phyloP scores from a whole-genome alignment of 1,140 invertebrate genomes.

The Kradibia gibbosae region DNA sequence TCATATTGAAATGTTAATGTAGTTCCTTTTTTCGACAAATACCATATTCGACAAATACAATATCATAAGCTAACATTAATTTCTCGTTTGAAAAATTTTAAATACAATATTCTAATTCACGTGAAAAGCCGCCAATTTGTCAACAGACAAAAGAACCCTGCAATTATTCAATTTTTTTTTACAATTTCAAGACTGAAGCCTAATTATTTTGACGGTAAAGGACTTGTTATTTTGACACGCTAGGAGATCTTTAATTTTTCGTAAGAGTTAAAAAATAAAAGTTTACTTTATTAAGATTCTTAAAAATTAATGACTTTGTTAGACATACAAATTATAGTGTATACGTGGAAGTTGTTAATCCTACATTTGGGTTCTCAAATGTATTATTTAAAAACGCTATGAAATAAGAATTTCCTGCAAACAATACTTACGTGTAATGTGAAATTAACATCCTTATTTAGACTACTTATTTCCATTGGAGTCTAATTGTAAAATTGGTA shows the following conservation, averaged over 20 bases:
- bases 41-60: too few species aligned
- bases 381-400: background rate
- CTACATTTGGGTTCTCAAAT: background rate
- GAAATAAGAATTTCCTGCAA: background rate
- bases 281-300: conserved; percentile 7
- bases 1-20: too few species aligned
- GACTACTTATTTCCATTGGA: background rate
- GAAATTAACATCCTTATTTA: conserved; percentile 21
- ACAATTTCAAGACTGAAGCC: too few species aligned
- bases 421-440: conserved; percentile 8
- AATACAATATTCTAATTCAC: background rate
- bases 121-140: background rate
- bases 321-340: background rate
- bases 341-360: conserved; percentile 14
- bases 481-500: background rate
- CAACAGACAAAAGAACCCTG: too few species aligned
- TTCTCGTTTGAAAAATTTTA: background rate
- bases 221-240: background rate
- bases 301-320: conserved; percentile 24
- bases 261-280: background rate
- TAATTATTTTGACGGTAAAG: background rate
- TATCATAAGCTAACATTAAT: too few species aligned
- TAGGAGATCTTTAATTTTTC: background rate
- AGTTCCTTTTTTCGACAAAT: too few species aligned
- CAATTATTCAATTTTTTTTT: too few species aligned